phyloP scores from a whole-genome alignment of 2,113 vertebrate genomes.

The zebrafish (Danio rerio) region DNA sequence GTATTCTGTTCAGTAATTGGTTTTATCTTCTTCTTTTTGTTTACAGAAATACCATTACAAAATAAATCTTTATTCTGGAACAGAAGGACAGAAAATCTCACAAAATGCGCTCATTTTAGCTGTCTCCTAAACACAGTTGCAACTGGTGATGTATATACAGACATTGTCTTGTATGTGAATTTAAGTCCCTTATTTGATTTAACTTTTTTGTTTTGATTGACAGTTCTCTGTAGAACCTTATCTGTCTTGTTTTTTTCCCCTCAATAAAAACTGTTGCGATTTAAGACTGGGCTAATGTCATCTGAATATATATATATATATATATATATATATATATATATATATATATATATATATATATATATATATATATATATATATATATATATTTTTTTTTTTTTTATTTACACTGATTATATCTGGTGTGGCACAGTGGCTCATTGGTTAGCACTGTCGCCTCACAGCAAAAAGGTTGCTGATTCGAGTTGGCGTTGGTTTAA shows the following conservation, averaged over 20 bases:
- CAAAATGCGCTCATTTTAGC: neutral
- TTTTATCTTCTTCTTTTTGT: neutral
- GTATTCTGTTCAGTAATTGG: neutral
- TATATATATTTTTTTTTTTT: no score
- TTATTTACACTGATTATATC: no score
- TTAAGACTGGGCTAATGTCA: no score
- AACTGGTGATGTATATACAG: slow-evolving; percentile 13
- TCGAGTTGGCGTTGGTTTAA: no score
- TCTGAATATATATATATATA: no score
- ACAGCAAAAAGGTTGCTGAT: no score
- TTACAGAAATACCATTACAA: slow-evolving; percentile 66
- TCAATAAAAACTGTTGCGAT: slow-evolving; percentile 35
- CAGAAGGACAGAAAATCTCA: neutral
- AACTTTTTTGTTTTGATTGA: neutral
- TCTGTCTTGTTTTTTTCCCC: neutral
- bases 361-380: no score
- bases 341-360: no score
- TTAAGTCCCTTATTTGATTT: neutral
- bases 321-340: no score
- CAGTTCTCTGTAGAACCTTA: neutral
- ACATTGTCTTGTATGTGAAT: slow-evolving; percentile 26
- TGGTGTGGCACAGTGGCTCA: no score
- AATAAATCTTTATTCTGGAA: slow-evolving; percentile 44
- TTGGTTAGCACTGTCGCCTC: no score
- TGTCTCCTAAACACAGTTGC: neutral